A percentile compares a stretch with the other conserved stretches of the same genome.
These are phyloP conservation scores for Drosophila paramelanica DNA, from an alignment of 2,888 invertebrate species.

Conservation along the genomic window DNA sequence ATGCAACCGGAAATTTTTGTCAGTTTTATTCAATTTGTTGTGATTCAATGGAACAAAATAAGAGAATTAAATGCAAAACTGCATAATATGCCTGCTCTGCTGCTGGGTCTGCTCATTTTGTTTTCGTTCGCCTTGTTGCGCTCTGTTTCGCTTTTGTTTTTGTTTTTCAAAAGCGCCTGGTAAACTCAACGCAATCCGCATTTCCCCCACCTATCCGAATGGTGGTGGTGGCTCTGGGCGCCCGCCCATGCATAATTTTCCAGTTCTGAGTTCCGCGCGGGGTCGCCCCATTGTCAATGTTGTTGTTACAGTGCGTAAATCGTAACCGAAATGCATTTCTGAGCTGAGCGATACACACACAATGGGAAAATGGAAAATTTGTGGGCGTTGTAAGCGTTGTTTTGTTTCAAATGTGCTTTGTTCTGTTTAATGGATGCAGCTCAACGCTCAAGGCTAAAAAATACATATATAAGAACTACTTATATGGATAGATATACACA, in stretches of 20 bases:
- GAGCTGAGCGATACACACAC: conserved; percentile 31
- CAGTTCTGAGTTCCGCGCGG: conserved; percentile 27
- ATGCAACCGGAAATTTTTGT: conserved; percentile 57
- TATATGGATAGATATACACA: neutral
- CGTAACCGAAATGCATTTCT: conserved; percentile 48
- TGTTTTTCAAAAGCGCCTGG: conserved; percentile 22
- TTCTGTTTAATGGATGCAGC: conserved; percentile 33
- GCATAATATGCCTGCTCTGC: conserved; percentile 45
- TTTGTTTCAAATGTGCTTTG: conserved; percentile 38
- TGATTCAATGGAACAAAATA: conserved; percentile 41
- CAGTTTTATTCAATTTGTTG: conserved; percentile 44
- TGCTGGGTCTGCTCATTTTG: conserved; percentile 17
- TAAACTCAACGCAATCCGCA: neutral
- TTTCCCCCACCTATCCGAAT: neutral
- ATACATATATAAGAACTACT: neutral
- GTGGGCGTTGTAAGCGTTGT: conserved; percentile 50
- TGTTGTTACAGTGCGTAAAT: conserved; percentile 44
- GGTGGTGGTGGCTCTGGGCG: conserved; percentile 43
- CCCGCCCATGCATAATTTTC: conserved; percentile 74
- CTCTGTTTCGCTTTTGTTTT: conserved; percentile 62
- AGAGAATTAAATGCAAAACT: conserved; percentile 58
- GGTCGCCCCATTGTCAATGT: conserved; percentile 49
- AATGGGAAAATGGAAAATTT: conserved; percentile 47
- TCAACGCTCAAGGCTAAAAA: conserved; percentile 24
- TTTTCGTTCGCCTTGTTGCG: conserved; percentile 53